A percentile compares a stretch with the other conserved stretches of the same genome.
phyloP scores from a whole-genome alignment of 1,140 invertebrate species.

The Drosophila subobscura region DNA sequence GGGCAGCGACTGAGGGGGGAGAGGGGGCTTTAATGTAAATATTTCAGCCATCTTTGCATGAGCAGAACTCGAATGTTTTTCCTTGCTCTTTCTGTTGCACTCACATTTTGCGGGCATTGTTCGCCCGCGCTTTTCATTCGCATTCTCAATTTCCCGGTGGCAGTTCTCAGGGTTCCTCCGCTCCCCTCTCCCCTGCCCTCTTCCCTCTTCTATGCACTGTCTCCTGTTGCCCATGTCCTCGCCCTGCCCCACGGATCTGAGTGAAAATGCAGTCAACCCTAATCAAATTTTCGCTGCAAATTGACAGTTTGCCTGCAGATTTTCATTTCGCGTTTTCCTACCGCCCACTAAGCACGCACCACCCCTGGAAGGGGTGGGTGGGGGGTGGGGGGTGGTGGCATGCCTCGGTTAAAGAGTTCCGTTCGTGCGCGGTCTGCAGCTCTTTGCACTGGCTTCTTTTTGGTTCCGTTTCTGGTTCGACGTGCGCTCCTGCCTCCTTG shows the following conservation, averaged over 20 bases:
- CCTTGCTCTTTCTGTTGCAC: slow-evolving; percentile 4
- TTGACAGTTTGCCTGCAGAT: slow-evolving; percentile 63
- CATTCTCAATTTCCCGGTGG: slow-evolving; percentile 39
- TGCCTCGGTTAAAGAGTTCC: slow-evolving; percentile 52
- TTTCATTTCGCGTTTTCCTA: slow-evolving; percentile 58
- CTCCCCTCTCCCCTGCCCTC: background rate
- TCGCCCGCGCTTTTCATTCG: slow-evolving; percentile 22
- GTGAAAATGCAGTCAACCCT: slow-evolving; percentile 54
- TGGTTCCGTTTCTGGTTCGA: slow-evolving; percentile 29
- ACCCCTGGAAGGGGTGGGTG: background rate
- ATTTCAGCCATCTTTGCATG: background rate
- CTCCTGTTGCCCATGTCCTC: background rate
- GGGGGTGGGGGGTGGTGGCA: background rate
- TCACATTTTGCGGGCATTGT: slow-evolving; percentile 23
- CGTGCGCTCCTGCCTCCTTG: background rate
- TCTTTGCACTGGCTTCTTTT: slow-evolving; percentile 10
- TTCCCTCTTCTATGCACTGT: background rate
- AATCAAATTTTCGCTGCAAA: slow-evolving; percentile 68
- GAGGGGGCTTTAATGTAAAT: background rate
- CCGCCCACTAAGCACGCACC: slow-evolving; percentile 56
- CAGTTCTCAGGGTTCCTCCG: slow-evolving; percentile 7
- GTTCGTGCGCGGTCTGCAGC: slow-evolving; percentile 11
- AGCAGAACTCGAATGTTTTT: slow-evolving; percentile 9
- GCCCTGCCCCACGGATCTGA: slow-evolving; percentile 9
- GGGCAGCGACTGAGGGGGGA: too few species aligned